These are phyloP conservation scores for Pteropus rufus DNA, from an alignment of 2,797 vertebrate genomes.

Conservation along the genomic window DNA sequence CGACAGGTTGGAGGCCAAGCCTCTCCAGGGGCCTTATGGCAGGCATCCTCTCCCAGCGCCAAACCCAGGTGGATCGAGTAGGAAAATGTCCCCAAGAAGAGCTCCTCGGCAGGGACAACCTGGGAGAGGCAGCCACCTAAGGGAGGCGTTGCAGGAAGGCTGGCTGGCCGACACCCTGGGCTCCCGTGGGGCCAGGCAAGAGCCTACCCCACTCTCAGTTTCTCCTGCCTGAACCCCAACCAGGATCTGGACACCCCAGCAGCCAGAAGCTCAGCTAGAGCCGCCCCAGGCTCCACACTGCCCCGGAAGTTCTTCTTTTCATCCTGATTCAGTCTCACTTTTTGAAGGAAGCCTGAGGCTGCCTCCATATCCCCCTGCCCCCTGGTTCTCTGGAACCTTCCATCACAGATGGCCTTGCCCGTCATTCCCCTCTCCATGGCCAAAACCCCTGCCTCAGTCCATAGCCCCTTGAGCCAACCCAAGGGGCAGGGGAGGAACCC, in stretches of 20 bases:
- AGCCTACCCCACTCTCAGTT: neutral
- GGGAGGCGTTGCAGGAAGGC: neutral
- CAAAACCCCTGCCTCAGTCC: neutral
- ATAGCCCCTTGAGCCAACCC: neutral
- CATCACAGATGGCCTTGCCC: neutral
- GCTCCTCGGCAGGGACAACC: neutral
- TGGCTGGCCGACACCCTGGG: neutral
- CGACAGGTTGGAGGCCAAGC: neutral
- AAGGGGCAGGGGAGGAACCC: neutral
- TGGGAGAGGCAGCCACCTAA: neutral
- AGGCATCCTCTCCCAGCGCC: neutral
- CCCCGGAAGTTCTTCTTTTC: neutral
- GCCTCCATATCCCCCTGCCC: neutral
- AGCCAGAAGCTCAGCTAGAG: accelerated
- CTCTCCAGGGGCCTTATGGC: neutral
- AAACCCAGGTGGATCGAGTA: neutral
- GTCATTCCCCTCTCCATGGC: neutral
- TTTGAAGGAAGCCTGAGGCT: neutral
- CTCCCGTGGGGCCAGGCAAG: neutral
- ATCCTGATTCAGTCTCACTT: neutral
- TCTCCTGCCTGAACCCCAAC: neutral
- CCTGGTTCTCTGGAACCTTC: neutral
- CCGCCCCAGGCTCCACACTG: neutral
- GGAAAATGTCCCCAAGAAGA: neutral
- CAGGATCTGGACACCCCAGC: neutral